A percentile compares a stretch with the other conserved stretches of the same genome.
Evolutionary conservation across 2,797 vertebrate genomes (phyloP).

Genomic region (Ctenopoma multispine): DNA sequence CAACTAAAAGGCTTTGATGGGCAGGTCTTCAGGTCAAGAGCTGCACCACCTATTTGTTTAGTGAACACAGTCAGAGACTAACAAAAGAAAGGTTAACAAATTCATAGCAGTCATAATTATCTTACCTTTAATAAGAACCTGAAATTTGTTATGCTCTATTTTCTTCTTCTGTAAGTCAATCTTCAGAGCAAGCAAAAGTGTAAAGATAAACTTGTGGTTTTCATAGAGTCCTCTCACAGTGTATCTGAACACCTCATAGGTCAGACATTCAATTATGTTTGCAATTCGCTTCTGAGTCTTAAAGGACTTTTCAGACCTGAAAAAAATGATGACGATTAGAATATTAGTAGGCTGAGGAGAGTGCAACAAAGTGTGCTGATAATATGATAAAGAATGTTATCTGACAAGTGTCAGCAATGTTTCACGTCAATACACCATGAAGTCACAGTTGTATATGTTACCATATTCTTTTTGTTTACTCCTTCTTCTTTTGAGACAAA

Average conservation of each 20-base stretch:
- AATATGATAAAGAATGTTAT: background rate
- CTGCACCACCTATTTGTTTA: conserved; percentile 84
- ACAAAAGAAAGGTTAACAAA: background rate
- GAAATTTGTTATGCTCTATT: conserved; percentile 83
- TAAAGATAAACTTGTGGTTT: conserved; percentile 90
- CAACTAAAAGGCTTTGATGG: conserved; percentile 85
- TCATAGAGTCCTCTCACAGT: conserved; percentile 88
- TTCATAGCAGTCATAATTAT: background rate
- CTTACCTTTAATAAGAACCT: conserved; percentile 87
- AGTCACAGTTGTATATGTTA: too few species aligned
- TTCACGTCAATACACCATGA: background rate
- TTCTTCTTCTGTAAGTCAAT: conserved; percentile 86
- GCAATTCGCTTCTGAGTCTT: conserved; percentile 84
- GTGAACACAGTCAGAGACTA: background rate
- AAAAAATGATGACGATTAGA: conserved; percentile 23
- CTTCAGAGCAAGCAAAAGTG: conserved; percentile 87
- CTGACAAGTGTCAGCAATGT: background rate
- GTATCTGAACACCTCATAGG: conserved; percentile 84
- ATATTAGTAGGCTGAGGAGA: background rate
- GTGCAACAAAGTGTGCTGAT: background rate
- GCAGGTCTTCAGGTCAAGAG: conserved; percentile 88
- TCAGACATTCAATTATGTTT: conserved; percentile 87
- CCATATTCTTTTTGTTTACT: background rate
- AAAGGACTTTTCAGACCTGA: conserved; percentile 85
- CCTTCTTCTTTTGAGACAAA: background rate